These are phyloP conservation scores for Holocentrus rufus DNA, from an alignment of 2,797 vertebrate species.

Conservation along the genomic window DNA sequence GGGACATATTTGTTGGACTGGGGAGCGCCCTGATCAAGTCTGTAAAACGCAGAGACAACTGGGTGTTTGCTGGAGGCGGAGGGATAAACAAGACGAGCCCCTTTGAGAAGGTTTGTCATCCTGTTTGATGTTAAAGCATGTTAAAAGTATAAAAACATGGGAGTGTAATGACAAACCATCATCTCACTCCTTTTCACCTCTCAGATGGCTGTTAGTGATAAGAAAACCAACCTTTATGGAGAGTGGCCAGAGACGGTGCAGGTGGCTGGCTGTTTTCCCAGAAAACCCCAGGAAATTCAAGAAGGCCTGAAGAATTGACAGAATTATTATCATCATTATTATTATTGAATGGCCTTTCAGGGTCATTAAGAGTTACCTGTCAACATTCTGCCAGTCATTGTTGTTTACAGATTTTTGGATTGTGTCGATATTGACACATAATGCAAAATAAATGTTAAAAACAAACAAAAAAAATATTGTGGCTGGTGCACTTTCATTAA, in stretches of 20 bases:
- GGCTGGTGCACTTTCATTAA: not conserved
- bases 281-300: conserved; percentile 48
- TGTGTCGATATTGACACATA: not conserved
- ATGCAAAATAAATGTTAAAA: conserved; percentile 1
- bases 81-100: conserved; percentile 75
- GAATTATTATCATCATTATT: not conserved
- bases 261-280: conserved; percentile 86
- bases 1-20: conserved; percentile 74
- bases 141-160: not conserved
- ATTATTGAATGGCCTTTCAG: not conserved
- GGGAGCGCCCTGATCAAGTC: conserved; percentile 83
- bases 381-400: not conserved
- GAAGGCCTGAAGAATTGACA: conserved; percentile 3
- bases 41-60: conserved; percentile 85
- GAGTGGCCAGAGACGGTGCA: conserved; percentile 87
- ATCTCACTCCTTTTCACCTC: conserved; percentile 30
- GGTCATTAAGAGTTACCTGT: not conserved
- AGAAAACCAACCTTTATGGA: conserved; percentile 81
- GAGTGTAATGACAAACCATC: conserved; percentile 24
- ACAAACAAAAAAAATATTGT: not conserved
- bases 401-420: not conserved
- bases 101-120: conserved; percentile 87
- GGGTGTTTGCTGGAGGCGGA: conserved; percentile 88
- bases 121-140: conserved; percentile 45
- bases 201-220: conserved; percentile 81